Conservation (phyloP, 2,797 vertebrate genomes). For the Austrolebias charrua region DNA sequence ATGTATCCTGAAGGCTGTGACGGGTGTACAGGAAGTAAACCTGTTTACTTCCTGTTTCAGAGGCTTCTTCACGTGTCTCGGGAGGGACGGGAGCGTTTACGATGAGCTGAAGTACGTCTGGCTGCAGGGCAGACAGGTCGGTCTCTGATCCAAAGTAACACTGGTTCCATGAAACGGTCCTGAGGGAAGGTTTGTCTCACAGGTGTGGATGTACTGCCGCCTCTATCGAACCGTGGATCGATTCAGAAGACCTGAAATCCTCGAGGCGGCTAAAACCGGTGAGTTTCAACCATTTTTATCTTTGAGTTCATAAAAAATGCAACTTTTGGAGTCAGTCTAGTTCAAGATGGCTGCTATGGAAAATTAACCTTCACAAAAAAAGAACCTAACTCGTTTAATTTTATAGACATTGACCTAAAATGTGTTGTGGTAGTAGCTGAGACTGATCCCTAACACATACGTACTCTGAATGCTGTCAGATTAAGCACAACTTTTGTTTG, state of each 20-base stretch:
- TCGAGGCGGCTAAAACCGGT: conserved; percentile 87
- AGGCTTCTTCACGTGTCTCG: conserved; percentile 89
- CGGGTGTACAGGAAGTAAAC: too few relatives aligned
- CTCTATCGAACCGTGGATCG: conserved; percentile 84
- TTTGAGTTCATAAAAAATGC: background rate
- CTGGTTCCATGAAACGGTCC: background rate
- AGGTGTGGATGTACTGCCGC: conserved; percentile 93
- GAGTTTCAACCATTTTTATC: conserved; percentile 2
- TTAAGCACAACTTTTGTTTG: too few relatives aligned
- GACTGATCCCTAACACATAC: too few relatives aligned
- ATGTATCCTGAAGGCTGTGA: too few relatives aligned
- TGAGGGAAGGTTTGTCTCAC: conserved; percentile 1
- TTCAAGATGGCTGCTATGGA: too few relatives aligned
- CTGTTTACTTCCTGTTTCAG: conserved; percentile 60
- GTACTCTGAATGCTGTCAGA: too few relatives aligned
- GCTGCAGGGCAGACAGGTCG: conserved; percentile 90
- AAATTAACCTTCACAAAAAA: too few relatives aligned
- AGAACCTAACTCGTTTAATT: too few relatives aligned
- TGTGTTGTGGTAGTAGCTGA: too few relatives aligned
- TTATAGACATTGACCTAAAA: too few relatives aligned
- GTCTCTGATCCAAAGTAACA: background rate
- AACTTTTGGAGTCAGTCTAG: background rate
- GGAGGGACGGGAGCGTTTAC: conserved; percentile 82
- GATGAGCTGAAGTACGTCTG: conserved; percentile 92
- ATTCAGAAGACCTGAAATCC: conserved; percentile 82